A percentile compares a stretch with the other conserved stretches of the same genome.
These are phyloP conservation scores for Drosophila acutilabella DNA, from an alignment of 2,888 invertebrate species.

Conservation along the genomic window DNA sequence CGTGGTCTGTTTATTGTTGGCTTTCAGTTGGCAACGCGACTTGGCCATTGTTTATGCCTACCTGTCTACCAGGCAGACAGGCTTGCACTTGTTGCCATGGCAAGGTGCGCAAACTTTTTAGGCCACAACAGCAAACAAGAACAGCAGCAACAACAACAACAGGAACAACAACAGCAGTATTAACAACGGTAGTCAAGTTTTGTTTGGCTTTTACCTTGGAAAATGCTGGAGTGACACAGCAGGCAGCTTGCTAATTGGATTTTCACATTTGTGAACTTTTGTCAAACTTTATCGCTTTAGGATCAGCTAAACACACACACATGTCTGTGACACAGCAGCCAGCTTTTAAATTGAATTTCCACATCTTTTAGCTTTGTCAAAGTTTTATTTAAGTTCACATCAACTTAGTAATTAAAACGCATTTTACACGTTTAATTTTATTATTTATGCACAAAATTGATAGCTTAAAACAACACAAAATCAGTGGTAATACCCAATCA, in stretches of 20 bases:
- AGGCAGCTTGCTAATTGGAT: conserved; percentile 17
- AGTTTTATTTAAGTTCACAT: neutral
- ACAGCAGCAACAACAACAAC: conserved; percentile 25
- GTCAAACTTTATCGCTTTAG: neutral
- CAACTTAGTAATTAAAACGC: no score
- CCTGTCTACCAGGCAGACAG: conserved; percentile 17
- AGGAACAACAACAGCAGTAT: conserved; percentile 20
- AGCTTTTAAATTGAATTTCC: conserved; percentile 8
- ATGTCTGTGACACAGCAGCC: conserved; percentile 12
- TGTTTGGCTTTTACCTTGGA: conserved; percentile 44
- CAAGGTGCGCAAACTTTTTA: conserved; percentile 66
- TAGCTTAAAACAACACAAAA: no score
- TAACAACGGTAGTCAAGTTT: conserved; percentile 33
- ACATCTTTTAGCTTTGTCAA: neutral
- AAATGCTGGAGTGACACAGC: conserved; percentile 32
- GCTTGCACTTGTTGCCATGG: conserved; percentile 77
- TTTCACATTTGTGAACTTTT: neutral
- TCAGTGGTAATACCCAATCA: no score
- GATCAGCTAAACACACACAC: no score
- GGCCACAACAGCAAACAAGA: conserved; percentile 51
- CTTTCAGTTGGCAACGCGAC: conserved; percentile 70
- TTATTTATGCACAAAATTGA: no score
- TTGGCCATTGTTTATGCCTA: conserved; percentile 44
- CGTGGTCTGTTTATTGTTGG: conserved; percentile 58
- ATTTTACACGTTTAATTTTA: no score